Percentiles rank a stretch among this genome's conserved stretches.
phyloP scores from a whole-genome alignment of 2,888 invertebrate genomes.

The Zygothrica quintamaculata region DNA sequence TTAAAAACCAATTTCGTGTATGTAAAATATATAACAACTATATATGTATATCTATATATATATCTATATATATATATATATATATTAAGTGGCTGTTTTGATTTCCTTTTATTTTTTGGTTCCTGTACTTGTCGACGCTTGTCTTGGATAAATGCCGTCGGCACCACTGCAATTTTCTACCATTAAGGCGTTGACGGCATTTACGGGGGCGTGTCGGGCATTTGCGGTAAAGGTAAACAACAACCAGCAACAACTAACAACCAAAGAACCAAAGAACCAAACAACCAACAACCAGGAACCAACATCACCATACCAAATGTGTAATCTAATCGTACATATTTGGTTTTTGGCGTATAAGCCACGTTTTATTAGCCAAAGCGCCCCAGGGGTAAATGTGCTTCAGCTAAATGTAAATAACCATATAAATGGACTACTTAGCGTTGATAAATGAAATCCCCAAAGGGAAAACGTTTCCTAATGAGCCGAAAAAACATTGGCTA shows the following conservation, averaged over 20 bases:
- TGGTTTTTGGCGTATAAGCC: slow-evolving; percentile 36
- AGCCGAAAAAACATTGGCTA: slow-evolving; percentile 25
- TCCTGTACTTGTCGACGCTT: slow-evolving; percentile 66
- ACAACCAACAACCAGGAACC: not conserved
- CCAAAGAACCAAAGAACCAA: not conserved
- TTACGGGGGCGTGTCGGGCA: slow-evolving; percentile 24
- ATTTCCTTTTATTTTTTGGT: slow-evolving; percentile 46
- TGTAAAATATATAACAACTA: slow-evolving; percentile 76
- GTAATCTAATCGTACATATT: slow-evolving; percentile 56
- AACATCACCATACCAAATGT: slow-evolving; percentile 30
- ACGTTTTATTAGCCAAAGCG: slow-evolving; percentile 47
- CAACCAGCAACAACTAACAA: too few relatives aligned
- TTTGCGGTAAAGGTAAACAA: slow-evolving; percentile 50
- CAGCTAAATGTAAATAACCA: slow-evolving; percentile 61
- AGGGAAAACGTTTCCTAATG: slow-evolving; percentile 45
- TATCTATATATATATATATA: too few relatives aligned
- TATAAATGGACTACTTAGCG: slow-evolving; percentile 58
- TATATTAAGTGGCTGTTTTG: slow-evolving; percentile 71
- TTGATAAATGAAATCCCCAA: slow-evolving; percentile 38
- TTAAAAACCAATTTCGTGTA: slow-evolving; percentile 80
- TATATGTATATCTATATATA: slow-evolving; percentile 56
- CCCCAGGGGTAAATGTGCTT: slow-evolving; percentile 42
- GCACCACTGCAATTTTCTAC: slow-evolving; percentile 59
- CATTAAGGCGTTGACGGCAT: slow-evolving; percentile 49
- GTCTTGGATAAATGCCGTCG: slow-evolving; percentile 66